Evolutionary conservation across 2,888 invertebrate species (phyloP).

Genomic region (Stenoptilia bipunctidactyla): DNA sequence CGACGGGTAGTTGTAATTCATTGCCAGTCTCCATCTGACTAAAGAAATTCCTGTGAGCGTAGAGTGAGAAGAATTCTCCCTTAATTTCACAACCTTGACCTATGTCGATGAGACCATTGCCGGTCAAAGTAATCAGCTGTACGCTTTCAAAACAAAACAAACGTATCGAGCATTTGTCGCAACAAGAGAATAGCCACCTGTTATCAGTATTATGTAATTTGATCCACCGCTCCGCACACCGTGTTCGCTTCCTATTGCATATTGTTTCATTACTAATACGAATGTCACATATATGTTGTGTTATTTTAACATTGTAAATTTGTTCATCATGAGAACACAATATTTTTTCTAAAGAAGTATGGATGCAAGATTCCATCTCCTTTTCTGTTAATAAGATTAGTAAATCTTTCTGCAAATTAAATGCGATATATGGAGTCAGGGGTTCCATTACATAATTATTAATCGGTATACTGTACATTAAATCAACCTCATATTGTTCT

Average conservation of each 20-base stretch:
- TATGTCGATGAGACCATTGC: background rate
- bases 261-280: background rate
- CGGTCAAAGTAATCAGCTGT: background rate
- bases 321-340: background rate
- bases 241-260: background rate
- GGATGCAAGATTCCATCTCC: background rate
- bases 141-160: background rate
- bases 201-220: background rate
- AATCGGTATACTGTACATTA: slow-evolving; percentile 1
- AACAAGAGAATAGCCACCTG: background rate
- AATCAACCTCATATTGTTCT: slow-evolving; percentile 4
- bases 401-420: background rate
- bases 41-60: background rate
- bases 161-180: background rate
- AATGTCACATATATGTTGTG: background rate
- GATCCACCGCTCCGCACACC: background rate
- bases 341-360: background rate
- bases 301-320: background rate
- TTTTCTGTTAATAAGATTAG: background rate
- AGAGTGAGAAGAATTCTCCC: background rate
- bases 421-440: background rate
- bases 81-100: background rate
- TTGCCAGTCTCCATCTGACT: background rate
- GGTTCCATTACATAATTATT: background rate
- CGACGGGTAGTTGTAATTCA: background rate